A percentile compares a stretch with the other conserved stretches of the same genome.
These are phyloP conservation scores for Psittacula derbiana DNA, from an alignment of 2,797 vertebrate genomes.

Conservation along the genomic window DNA sequence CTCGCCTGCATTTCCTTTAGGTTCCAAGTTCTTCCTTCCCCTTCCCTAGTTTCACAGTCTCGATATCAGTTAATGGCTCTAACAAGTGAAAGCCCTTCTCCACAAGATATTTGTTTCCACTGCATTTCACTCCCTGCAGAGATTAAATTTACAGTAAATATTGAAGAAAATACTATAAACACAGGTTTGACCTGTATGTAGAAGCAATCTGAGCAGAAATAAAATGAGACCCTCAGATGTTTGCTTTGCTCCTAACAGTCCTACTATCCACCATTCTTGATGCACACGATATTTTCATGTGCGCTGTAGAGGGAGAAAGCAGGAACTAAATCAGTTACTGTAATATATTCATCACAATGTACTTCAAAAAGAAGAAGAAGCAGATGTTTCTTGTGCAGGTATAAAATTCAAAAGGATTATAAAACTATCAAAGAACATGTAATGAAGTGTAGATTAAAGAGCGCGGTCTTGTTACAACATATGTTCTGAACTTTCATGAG, in stretches of 20 bases:
- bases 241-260: neutral
- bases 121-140: neutral
- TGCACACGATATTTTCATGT: neutral
- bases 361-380: neutral
- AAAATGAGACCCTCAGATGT: neutral
- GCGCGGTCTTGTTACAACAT: neutral
- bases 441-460: constrained; percentile 48
- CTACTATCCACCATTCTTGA: neutral
- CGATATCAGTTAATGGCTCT: neutral
- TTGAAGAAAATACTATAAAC: constrained; percentile 3
- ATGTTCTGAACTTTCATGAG: constrained; percentile 6
- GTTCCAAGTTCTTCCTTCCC: neutral
- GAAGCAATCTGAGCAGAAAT: constrained; percentile 31
- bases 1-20: neutral
- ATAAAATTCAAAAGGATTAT: constrained; percentile 39
- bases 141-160: constrained; percentile 51
- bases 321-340: neutral
- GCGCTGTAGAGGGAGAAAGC: neutral
- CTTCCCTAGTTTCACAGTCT: neutral
- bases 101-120: neutral
- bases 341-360: neutral
- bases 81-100: neutral
- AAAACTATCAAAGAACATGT: constrained; percentile 1
- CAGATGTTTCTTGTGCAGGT: neutral
- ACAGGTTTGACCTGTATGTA: neutral